These are phyloP conservation scores for Melolontha melolontha DNA, from an alignment of 2,888 invertebrate genomes.

Conservation along the genomic window DNA sequence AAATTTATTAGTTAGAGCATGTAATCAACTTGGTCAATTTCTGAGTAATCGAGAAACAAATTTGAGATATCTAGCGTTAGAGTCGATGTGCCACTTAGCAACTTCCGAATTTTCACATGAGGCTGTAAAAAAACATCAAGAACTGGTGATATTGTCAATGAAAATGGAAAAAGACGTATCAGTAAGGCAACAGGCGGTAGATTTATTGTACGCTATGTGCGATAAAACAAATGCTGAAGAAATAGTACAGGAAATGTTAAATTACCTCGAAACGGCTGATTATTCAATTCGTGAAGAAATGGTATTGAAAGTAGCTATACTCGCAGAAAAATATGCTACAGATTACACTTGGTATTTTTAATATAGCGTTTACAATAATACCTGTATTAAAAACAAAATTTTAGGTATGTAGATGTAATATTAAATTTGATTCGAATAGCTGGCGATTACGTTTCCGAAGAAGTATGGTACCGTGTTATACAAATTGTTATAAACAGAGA, in stretches of 20 bases:
- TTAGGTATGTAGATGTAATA: conserved; percentile 90
- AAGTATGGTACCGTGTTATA: conserved; percentile 99
- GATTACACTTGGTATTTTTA: conserved; percentile 95
- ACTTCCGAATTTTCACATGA: conserved; percentile 99
- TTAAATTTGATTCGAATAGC: conserved; percentile 98
- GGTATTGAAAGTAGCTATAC: conserved; percentile 99
- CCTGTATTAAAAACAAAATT: conserved; percentile 32
- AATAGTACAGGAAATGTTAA: conserved; percentile 99
- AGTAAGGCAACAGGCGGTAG: conserved; percentile 97
- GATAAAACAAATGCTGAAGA: conserved; percentile 99
- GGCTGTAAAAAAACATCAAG: conserved; percentile 99
- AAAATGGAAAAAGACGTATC: conserved; percentile 99
- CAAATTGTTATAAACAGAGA: conserved; percentile 99
- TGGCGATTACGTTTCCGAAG: conserved; percentile 99
- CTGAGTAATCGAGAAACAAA: conserved; percentile 98
- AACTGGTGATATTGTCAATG: conserved; percentile 98
- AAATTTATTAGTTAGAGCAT: conserved; percentile 95
- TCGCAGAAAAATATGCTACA: conserved; percentile 99
- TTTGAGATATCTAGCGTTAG: conserved; percentile 95
- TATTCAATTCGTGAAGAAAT: conserved; percentile 99
- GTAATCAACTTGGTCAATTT: conserved; percentile 99
- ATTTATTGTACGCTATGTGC: conserved; percentile 99
- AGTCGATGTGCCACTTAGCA: conserved; percentile 99
- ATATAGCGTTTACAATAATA: conserved; percentile 54
- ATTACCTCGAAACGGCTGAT: conserved; percentile 98